These are phyloP conservation scores for Pygoscelis antarcticus DNA, from an alignment of 2,113 vertebrate genomes.

Conservation along the genomic window DNA sequence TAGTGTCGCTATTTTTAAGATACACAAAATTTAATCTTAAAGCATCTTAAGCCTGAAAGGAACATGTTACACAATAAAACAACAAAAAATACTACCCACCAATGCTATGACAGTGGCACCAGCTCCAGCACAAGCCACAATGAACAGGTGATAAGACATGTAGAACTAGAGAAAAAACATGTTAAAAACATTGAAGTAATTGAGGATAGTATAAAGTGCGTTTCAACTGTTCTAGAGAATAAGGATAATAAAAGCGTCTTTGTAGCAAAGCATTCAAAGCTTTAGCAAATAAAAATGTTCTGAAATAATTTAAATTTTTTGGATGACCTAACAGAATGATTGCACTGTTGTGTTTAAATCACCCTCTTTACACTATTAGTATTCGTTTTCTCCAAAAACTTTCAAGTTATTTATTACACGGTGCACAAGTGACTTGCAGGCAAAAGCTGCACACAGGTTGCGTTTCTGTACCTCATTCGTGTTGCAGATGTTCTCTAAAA, in stretches of 20 bases:
- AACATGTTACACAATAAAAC: not conserved
- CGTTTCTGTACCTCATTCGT: conserved; percentile 84
- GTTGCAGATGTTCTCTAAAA: conserved; percentile 89
- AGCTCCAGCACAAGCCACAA: conserved; percentile 96
- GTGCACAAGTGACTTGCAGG: not conserved
- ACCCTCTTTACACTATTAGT: not conserved
- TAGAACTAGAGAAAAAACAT: conserved; percentile 86
- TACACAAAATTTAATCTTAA: not conserved
- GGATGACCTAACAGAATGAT: not conserved
- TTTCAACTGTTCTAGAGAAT: not conserved
- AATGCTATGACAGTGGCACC: conserved; percentile 96
- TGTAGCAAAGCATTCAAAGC: not conserved
- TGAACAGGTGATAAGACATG: conserved; percentile 98
- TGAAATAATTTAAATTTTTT: not conserved
- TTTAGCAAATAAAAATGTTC: not conserved
- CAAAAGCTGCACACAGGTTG: not conserved
- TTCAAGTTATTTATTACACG: not conserved
- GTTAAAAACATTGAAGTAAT: not conserved
- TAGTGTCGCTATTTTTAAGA: not conserved
- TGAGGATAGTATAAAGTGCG: not conserved
- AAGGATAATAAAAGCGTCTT: not conserved
- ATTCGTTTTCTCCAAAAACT: not conserved
- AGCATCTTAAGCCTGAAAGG: conserved; percentile 39
- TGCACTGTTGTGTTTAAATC: not conserved
- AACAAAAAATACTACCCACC: conserved; percentile 81